Base-by-base conservation (phyloP, 2,888 invertebrate species). In the Scaptomyza polygonia region DNA sequence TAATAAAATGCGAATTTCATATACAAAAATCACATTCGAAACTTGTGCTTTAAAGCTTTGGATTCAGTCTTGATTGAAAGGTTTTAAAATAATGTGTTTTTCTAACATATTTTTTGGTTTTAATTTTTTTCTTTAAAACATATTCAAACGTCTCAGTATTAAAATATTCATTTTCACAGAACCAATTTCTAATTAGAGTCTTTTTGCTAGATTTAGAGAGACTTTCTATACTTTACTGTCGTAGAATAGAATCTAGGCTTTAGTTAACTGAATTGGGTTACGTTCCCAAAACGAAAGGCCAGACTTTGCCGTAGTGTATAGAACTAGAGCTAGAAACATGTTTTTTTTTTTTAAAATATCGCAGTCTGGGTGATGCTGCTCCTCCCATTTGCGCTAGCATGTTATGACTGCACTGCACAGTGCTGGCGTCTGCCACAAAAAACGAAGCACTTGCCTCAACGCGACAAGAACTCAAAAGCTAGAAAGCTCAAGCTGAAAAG, bases 321-420 rank as follows among this genome's bases (percentile, higher is more conserved):
- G 5, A 11, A 30, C 25, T 36, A 5, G n/a, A 48, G 29, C 58
- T 40, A 45, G 72, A 65, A 86, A 77, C 81, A 80, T 80, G 86
- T 86, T 82, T 77, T 86, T 86, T 82, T 77, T 86, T 83, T 86
- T 72, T 61, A 71, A 68, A 69, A 72, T 69, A 72, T 63, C 67
- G 40, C 39, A 45, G 51, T 14, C 6, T 9, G 36, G 16, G 36
- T 39, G 48, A 11, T 40, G 69, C 47, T 47, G 14, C 16, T 56
- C 2, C 16, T 11, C 1, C n/a, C 18, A 5, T 12, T 18, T 18
- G n/a, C 16, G n/a, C 3, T n/a, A n/a, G 39, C 32, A 27, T 7
- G 18, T 18, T 18, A 12, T 40, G 25, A 14, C 18, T 63, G 61
- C 40, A 64, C n/a, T n/a, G n/a, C n/a, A 57, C 67, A 67, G 72